Evolutionary conservation across 2,797 vertebrate genomes (phyloP).

Genomic region (Sciaenops ocellatus): DNA sequence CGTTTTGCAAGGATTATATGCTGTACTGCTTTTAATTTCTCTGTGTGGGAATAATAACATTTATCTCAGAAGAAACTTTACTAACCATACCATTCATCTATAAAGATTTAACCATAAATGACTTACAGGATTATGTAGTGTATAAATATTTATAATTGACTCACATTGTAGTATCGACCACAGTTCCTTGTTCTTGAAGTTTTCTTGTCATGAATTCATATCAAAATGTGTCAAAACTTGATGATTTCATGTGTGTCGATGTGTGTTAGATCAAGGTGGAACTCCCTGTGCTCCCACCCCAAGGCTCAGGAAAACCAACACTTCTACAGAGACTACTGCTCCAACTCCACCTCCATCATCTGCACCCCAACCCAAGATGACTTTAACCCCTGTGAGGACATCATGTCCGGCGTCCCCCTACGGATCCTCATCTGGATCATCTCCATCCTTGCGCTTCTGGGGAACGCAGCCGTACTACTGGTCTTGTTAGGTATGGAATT

Average conservation of each 20-base stretch:
- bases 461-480: slow-evolving; percentile 89
- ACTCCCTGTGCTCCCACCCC: slow-evolving; percentile 84
- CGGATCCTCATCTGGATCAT: slow-evolving; percentile 96
- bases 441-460: slow-evolving; percentile 90
- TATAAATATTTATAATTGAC: not conserved
- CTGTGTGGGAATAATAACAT: not conserved
- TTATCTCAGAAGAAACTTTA: not conserved
- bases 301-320: slow-evolving; percentile 36
- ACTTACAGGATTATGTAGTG: not conserved
- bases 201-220: too few relatives aligned
- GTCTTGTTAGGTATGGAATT: slow-evolving; percentile 85
- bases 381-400: slow-evolving; percentile 98
- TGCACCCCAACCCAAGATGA: slow-evolving; percentile 91
- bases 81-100: too few relatives aligned
- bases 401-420: slow-evolving; percentile 89
- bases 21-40: not conserved
- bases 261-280: slow-evolving; percentile 81
- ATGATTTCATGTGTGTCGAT: slow-evolving; percentile 30
- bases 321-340: slow-evolving; percentile 87
- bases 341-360: slow-evolving; percentile 82
- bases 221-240: not conserved
- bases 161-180: not conserved
- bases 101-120: not conserved
- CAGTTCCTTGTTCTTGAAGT: not conserved
- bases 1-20: too few relatives aligned